Conservation (phyloP, 1,140 invertebrate genomes). For the Dinoponera quadriceps region DNA sequence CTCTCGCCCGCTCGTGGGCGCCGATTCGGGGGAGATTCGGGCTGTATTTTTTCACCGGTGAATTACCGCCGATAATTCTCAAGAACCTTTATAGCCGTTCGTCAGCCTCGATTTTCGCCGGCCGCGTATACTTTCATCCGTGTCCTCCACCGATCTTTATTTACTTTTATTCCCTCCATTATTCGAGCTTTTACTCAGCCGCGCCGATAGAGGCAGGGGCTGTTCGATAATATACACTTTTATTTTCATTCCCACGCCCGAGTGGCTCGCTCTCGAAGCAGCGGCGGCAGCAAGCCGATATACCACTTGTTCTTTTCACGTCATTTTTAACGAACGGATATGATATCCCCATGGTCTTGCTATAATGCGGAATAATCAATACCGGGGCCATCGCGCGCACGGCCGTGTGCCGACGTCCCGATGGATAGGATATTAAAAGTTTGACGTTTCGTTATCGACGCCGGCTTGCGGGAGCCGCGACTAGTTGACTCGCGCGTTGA, state of each 20-base stretch:
- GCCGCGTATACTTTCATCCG: conserved; percentile 40
- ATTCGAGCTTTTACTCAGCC: conserved; percentile 75
- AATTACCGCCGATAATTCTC: conserved; percentile 38
- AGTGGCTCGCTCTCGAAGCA: conserved; percentile 62
- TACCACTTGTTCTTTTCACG: conserved; percentile 62
- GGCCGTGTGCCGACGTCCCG: conserved; percentile 48
- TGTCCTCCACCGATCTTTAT: conserved; percentile 68
- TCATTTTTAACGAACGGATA: conserved; percentile 62
- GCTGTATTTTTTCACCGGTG: conserved; percentile 14
- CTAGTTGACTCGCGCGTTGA: conserved; percentile 43
- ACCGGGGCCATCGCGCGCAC: conserved; percentile 47
- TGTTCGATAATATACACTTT: conserved; percentile 64
- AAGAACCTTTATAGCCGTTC: conserved; percentile 44
- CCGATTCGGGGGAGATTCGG: not conserved
- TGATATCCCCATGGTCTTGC: conserved; percentile 57
- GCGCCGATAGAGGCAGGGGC: conserved; percentile 48
- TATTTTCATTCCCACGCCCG: conserved; percentile 66
- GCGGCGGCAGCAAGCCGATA: conserved; percentile 55
- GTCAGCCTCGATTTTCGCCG: conserved; percentile 49
- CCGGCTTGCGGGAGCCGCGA: conserved; percentile 30
- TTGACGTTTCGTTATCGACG: conserved; percentile 58
- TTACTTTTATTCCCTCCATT: conserved; percentile 78
- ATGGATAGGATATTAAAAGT: conserved; percentile 63
- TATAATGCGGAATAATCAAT: conserved; percentile 63
- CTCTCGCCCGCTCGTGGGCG: too few relatives aligned